Conservation (phyloP, 1,140 invertebrate species). For the Pseudomyrmex pallidus region DNA sequence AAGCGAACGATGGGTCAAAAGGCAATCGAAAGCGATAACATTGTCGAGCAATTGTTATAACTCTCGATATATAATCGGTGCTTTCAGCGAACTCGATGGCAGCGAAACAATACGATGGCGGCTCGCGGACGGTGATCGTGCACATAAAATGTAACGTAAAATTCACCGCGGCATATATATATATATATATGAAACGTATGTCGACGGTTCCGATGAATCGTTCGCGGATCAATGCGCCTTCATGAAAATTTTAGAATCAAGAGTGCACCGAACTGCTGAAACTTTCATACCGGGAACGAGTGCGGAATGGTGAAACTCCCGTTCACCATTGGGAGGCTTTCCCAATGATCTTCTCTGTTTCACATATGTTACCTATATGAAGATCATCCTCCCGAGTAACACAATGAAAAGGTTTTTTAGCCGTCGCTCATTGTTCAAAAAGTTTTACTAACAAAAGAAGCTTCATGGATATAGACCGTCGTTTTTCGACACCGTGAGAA, state of each 20-base stretch:
- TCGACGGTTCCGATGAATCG: conserved; percentile 50
- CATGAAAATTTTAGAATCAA: conserved; percentile 64
- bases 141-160: conserved; percentile 30
- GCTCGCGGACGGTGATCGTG: conserved; percentile 7
- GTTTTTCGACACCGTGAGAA: too few relatives aligned
- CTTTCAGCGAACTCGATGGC: conserved; percentile 44
- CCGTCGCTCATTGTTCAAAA: too few relatives aligned
- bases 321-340: too few relatives aligned
- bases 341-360: too few relatives aligned
- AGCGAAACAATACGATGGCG: neutral
- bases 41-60: conserved; percentile 51
- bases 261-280: neutral
- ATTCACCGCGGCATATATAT: neutral
- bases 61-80: conserved; percentile 28
- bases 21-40: conserved; percentile 52
- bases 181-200: conserved; percentile 32
- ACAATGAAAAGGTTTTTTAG: too few relatives aligned
- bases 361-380: too few relatives aligned
- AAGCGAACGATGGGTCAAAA: conserved; percentile 44
- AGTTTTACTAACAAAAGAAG: too few relatives aligned
- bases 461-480: too few relatives aligned
- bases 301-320: neutral
- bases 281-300: conserved; percentile 33
- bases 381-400: too few relatives aligned
- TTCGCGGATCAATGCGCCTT: conserved; percentile 60